phyloP scores from a whole-genome alignment of 1,140 invertebrate species.

The Dendrolimus punctatus region DNA sequence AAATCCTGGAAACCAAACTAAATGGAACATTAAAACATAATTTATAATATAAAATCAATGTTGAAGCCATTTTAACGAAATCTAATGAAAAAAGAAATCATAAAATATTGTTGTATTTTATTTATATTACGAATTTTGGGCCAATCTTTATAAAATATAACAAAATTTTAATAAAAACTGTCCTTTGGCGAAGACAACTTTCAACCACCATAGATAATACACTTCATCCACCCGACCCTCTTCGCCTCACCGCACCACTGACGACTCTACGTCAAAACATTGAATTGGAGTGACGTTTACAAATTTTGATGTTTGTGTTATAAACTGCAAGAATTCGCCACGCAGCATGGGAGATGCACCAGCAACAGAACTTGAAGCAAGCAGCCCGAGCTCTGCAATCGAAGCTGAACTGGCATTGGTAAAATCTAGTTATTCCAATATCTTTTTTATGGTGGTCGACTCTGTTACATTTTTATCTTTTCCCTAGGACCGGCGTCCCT shows the following conservation, averaged over 20 bases:
- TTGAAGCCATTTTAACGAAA: no score
- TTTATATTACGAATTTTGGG: no score
- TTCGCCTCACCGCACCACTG: conserved; percentile 2
- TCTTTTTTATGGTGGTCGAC: neutral
- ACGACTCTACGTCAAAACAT: conserved; percentile 46
- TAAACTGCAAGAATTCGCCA: conserved; percentile 53
- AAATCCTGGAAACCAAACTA: no score
- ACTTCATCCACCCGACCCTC: conserved; percentile 7
- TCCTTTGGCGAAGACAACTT: neutral
- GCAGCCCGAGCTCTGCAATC: conserved; percentile 30
- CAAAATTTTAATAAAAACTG: conserved; percentile 1
- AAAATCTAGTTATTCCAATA: conserved; percentile 13
- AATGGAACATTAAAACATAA: no score
- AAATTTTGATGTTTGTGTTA: conserved; percentile 51
- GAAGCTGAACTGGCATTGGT: conserved; percentile 35
- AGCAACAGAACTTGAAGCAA: conserved; percentile 40
- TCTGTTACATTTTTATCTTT: conserved; percentile 18
- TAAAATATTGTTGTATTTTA: no score
- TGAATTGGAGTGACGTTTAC: conserved; percentile 59
- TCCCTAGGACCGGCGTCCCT: conserved; percentile 60
- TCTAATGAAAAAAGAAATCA: no score
- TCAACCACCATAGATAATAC: neutral
- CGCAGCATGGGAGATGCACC: conserved; percentile 62
- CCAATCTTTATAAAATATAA: conserved; percentile 1
- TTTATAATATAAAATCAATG: no score